phyloP scores from a whole-genome alignment of 2,797 vertebrate species.

The Carapus acus region DNA sequence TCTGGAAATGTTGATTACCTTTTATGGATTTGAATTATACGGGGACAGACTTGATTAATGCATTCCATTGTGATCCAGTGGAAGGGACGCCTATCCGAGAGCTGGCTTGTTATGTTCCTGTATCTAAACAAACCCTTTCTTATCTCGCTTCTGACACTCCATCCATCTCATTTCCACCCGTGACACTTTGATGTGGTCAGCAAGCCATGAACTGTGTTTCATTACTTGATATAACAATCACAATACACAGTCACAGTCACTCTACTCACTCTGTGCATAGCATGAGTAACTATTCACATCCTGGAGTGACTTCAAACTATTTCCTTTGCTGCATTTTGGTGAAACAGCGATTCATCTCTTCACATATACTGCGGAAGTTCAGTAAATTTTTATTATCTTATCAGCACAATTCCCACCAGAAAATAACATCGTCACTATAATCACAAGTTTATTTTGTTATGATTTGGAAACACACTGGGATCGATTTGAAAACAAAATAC shows the following conservation, averaged over 20 bases:
- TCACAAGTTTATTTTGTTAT: neutral
- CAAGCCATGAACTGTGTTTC: neutral
- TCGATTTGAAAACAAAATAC: neutral
- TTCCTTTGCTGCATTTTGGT: neutral
- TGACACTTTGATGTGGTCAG: constrained; percentile 11
- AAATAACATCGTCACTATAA: neutral
- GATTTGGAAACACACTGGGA: neutral
- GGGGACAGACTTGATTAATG: neutral
- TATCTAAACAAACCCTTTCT: neutral
- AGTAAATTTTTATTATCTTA: too few relatives aligned
- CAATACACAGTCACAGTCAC: neutral
- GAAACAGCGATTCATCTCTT: neutral
- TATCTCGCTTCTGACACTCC: neutral
- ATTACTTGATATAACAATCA: neutral
- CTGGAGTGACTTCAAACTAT: neutral
- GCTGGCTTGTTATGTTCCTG: neutral
- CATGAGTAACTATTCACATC: neutral
- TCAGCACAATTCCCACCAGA: too few relatives aligned
- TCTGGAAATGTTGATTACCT: neutral
- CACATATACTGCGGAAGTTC: too few relatives aligned
- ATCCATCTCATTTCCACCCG: neutral
- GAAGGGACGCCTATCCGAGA: neutral
- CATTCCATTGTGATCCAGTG: neutral
- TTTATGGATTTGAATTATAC: constrained; percentile 21
- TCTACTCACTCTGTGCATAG: neutral